Evolutionary conservation across 2,113 vertebrate genomes (phyloP), one percentile per base, ranked within the genome.

Genomic region (human (Homo sapiens)): DNA sequence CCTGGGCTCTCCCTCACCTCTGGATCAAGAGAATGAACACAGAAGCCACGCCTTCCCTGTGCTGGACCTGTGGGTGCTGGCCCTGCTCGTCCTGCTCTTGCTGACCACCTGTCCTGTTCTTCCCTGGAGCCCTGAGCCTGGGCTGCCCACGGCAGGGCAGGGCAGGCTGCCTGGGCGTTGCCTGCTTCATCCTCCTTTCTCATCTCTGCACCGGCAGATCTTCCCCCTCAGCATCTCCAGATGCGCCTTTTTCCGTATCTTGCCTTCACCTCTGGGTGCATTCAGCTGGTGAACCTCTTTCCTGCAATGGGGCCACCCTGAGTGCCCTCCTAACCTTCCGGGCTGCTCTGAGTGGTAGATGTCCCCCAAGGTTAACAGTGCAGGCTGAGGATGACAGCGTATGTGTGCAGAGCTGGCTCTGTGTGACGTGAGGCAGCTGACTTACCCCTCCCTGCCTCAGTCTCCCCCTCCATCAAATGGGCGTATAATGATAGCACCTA

Each of bases 171-270:
- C 72, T 25, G 23, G 11, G 43, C 13, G 2, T 30, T 1, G 5
- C 32, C 79, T 40, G n/a, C 70, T 16, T 20, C 3, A 1, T 55
- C 61, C 45, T 55, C 11, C n/a, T 27, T 40, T n/a, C 57, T 25
- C 20, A 43, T 18, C 12, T 0, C n/a, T 13, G 5, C 20, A 4
- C 0, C 5, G 27, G 27, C 61, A 23, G 40, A 9, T 12, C 14
- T n/a, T 35, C 27, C 11, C 35, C 50, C 27, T 23, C 40, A 1
- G 3, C 0, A 14, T 5, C 75, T n/a, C 57, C 48, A 48, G 32
- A 8, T 64, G 3, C 1, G 16, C 25, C 57, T 43, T 20, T 23
- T 5, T 23, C 73, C 10, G 40, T 0, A 0, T 43, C 72, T 43
- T 12, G 80, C 35, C 75, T 30, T 45, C 32, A 1, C 52, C 80